Base-by-base conservation (phyloP, 2,113 vertebrate genomes). In the Thymallus thymallus region DNA sequence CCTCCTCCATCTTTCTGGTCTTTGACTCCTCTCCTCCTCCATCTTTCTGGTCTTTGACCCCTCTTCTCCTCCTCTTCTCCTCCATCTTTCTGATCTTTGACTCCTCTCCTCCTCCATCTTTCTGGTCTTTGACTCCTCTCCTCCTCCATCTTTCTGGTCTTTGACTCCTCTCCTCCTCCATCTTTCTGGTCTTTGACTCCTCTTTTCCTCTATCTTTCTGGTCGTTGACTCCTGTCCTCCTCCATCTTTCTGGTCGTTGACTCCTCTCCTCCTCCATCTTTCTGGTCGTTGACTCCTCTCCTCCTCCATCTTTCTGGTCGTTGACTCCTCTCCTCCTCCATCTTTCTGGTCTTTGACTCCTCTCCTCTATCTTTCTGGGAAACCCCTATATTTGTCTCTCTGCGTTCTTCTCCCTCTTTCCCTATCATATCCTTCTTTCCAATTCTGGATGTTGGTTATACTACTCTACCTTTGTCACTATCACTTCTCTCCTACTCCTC, bases 401-500 rank as follows among this genome's bases (percentile, higher is more conserved):
- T 26, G 58, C 7, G 18, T 30, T 63, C 68, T 24, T 22, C 26
- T 67, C n/a, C 1, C 35, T 58, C 56, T 62, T 26, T 24, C 24
- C 14, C 32, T 62, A 48, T 29, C 10, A 7, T 23, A 66, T 68
- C 35, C 41, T 71, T 71, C 71, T 45, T 78, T 65, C 56, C 68
- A 72, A 74, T 76, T 83, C 82, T 76, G 75, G 81, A 88, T 88
- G 83, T 81, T 56, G 69, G n/a, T 65, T 63, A 63, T 77, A 71
- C 66, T 26, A 73, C 35, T 68, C 68, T 76, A 74, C 77, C 56
- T 35, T 70, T 80, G 71, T 80, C 73, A 16, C 76, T 29, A 78
- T 26, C 65, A 22, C 16, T 48, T 65, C 30, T 16, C 41, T 18
- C n/a, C 48, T 64, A 3, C 22, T 51, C 18, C 55, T 73, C 30